Evolutionary conservation across 2,888 invertebrate genomes (phyloP).

Genomic region (Metacarcinus magister): DNA sequence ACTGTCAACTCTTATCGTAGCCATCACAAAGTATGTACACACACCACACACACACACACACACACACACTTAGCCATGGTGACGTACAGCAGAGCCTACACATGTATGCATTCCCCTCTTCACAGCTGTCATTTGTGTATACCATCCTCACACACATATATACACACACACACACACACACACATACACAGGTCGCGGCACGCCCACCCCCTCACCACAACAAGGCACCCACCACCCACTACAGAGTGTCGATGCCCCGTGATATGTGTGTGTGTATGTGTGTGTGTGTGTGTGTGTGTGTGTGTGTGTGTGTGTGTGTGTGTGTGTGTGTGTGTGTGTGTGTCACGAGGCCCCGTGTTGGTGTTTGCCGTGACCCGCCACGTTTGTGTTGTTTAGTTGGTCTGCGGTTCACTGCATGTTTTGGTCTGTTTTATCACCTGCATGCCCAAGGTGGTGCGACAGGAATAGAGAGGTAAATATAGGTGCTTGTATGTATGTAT

Average conservation of each 20-base stretch:
- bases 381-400: background rate
- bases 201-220: background rate
- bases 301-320: slow-evolving; percentile 55
- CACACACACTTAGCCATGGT: background rate
- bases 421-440: background rate
- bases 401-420: background rate
- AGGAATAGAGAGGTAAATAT: slow-evolving; percentile 7
- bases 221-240: background rate
- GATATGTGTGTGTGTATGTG: background rate
- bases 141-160: background rate
- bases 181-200: background rate
- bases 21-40: too few species aligned
- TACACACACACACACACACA: slow-evolving; percentile 41
- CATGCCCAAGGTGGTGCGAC: background rate
- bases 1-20: too few species aligned
- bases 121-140: background rate
- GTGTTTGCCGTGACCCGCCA: too few species aligned
- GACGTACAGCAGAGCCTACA: background rate
- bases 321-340: slow-evolving; percentile 54
- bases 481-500: background rate
- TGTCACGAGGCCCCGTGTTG: background rate
- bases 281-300: slow-evolving; percentile 18
- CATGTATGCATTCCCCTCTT: background rate
- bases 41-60: background rate
- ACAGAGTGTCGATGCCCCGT: background rate